Conservation (phyloP, 2,888 invertebrate genomes). For the Scaptomyza polygonia region DNA sequence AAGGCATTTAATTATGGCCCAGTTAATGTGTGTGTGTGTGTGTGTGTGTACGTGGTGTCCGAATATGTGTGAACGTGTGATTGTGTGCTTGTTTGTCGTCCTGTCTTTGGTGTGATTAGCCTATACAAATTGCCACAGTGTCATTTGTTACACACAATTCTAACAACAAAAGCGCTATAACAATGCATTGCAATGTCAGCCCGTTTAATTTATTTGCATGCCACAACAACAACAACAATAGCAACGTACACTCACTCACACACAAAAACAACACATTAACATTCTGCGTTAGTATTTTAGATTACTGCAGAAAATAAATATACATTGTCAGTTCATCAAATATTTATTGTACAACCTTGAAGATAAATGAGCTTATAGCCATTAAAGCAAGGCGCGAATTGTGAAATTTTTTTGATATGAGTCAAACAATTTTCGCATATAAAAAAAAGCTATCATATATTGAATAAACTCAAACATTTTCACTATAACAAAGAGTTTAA, state of each 20-base stretch:
- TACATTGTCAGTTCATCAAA: slow-evolving; percentile 41
- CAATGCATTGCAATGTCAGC: slow-evolving; percentile 38
- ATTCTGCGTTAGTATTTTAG: slow-evolving; percentile 38
- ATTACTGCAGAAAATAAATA: slow-evolving; percentile 45
- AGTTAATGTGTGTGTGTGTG: slow-evolving; percentile 8
- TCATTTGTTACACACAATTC: slow-evolving; percentile 60
- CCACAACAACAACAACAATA: slow-evolving; percentile 19
- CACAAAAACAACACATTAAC: background rate
- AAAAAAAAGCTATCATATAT: background rate
- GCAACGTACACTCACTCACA: background rate
- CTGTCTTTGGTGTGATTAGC: slow-evolving; percentile 67
- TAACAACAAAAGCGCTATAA: slow-evolving; percentile 17
- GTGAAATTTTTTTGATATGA: background rate
- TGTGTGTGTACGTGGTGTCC: slow-evolving; percentile 11
- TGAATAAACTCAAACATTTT: background rate
- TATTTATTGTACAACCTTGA: slow-evolving; percentile 54
- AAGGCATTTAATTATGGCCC: slow-evolving; percentile 63
- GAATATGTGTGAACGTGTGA: slow-evolving; percentile 4
- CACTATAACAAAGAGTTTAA: background rate
- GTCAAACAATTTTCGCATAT: background rate
- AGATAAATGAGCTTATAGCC: slow-evolving; percentile 16
- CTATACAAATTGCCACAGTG: slow-evolving; percentile 68
- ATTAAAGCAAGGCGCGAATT: slow-evolving; percentile 5
- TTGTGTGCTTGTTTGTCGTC: slow-evolving; percentile 4
- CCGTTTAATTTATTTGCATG: slow-evolving; percentile 70